phyloP scores from a whole-genome alignment of 2,797 vertebrate species.

The Monodelphis domestica region DNA sequence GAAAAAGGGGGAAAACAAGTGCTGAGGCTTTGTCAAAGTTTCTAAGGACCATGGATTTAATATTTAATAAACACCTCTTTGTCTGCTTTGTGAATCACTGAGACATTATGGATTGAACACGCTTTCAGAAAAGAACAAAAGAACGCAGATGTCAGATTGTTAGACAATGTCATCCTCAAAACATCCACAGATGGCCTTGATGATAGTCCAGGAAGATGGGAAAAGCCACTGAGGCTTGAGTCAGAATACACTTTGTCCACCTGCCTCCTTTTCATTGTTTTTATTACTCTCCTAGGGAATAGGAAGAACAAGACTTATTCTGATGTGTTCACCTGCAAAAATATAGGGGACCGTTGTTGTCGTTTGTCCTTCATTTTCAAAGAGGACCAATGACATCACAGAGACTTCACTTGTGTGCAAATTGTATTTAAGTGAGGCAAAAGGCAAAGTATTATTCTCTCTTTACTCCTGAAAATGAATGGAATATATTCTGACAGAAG shows the following conservation, averaged over 20 bases:
- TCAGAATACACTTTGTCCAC: background rate
- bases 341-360: background rate
- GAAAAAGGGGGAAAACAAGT: background rate
- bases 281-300: background rate
- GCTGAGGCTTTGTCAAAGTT: background rate
- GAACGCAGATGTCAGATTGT: background rate
- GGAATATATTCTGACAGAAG: background rate
- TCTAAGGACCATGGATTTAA: background rate
- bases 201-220: background rate
- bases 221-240: background rate
- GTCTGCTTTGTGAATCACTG: background rate
- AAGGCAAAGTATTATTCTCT: background rate
- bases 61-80: slow-evolving; percentile 34
- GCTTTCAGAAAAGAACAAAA: slow-evolving; percentile 17
- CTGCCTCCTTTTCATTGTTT: background rate
- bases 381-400: no score
- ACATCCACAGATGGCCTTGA: background rate
- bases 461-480: background rate
- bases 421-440: no score
- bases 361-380: no score
- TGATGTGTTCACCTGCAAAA: background rate
- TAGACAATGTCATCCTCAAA: background rate
- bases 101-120: slow-evolving; percentile 11
- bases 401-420: no score
- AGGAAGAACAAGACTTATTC: background rate